These are phyloP conservation scores for Scaptomyza reducta DNA, from an alignment of 2,888 invertebrate species.

Conservation along the genomic window DNA sequence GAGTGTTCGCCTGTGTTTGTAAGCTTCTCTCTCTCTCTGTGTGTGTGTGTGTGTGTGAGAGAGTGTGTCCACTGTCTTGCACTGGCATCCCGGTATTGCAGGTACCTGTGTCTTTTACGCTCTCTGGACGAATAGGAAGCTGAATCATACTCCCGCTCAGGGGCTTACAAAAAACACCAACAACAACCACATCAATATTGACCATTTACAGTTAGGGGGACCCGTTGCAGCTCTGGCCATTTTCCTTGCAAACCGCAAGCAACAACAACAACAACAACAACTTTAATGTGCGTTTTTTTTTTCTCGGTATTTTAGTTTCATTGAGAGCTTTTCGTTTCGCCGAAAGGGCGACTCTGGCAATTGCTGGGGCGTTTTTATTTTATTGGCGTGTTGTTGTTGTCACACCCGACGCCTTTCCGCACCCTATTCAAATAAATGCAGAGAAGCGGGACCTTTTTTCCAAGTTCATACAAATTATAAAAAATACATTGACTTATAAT, in stretches of 20 bases:
- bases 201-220: constrained; percentile 69
- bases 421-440: background rate
- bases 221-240: constrained; percentile 54
- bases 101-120: constrained; percentile 34
- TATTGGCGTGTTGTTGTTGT: constrained; percentile 19
- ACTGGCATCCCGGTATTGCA: constrained; percentile 39
- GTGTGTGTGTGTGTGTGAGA: constrained; percentile 19
- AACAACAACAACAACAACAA: constrained; percentile 3
- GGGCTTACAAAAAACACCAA: background rate
- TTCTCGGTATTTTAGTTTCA: constrained; percentile 48
- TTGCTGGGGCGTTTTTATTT: constrained; percentile 22
- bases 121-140: constrained; percentile 32
- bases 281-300: constrained; percentile 38
- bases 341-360: constrained; percentile 36
- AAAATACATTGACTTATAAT: constrained; percentile 52
- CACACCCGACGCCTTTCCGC: constrained; percentile 28
- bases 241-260: constrained; percentile 35
- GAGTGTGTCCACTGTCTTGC: constrained; percentile 37
- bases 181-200: constrained; percentile 29
- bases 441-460: constrained; percentile 34
- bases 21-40: background rate
- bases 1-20: constrained; percentile 20
- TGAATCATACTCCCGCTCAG: constrained; percentile 38
- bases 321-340: constrained; percentile 36
- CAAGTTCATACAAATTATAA: constrained; percentile 47